phyloP scores from a whole-genome alignment of 35 echinoderm and acorn worm species.

The Patiria miniata region DNA sequence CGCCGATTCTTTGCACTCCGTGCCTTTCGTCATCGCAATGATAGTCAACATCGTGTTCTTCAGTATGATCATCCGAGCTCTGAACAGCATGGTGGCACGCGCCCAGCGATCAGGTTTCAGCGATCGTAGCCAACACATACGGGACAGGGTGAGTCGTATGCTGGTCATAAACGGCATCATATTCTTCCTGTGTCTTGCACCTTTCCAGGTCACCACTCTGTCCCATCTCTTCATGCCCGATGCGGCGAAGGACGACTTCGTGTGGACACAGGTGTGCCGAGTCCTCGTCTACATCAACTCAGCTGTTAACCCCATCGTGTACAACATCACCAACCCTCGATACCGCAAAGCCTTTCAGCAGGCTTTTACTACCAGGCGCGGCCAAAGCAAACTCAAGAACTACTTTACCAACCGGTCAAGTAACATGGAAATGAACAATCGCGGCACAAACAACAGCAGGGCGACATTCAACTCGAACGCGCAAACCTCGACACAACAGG shows the following conservation, averaged over 20 bases:
- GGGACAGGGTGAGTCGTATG: conserved; percentile 54
- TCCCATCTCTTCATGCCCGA: conserved; percentile 29
- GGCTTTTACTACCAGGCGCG: conserved; percentile 26
- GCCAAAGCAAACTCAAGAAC: neutral
- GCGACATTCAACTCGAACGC: conserved; percentile 7
- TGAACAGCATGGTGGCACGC: conserved; percentile 30
- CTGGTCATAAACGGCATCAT: conserved; percentile 59
- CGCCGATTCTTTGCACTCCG: conserved; percentile 24
- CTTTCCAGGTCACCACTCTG: conserved; percentile 50
- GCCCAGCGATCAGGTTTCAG: conserved; percentile 41
- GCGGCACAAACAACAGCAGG: neutral
- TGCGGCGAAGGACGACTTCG: neutral
- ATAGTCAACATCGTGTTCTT: conserved; percentile 47
- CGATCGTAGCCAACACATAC: neutral
- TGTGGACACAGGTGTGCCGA: conserved; percentile 38
- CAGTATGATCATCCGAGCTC: conserved; percentile 49
- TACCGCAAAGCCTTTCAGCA: conserved; percentile 55
- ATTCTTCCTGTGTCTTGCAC: conserved; percentile 53
- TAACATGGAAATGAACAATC: conserved; percentile 5
- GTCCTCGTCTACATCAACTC: conserved; percentile 67
- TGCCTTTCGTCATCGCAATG: conserved; percentile 67
- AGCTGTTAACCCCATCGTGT: conserved; percentile 64
- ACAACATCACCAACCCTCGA: conserved; percentile 66
- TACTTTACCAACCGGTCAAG: neutral
- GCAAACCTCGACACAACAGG: neutral